Base-by-base conservation (phyloP, 2,888 invertebrate species). In the Lobophora halterata region DNA sequence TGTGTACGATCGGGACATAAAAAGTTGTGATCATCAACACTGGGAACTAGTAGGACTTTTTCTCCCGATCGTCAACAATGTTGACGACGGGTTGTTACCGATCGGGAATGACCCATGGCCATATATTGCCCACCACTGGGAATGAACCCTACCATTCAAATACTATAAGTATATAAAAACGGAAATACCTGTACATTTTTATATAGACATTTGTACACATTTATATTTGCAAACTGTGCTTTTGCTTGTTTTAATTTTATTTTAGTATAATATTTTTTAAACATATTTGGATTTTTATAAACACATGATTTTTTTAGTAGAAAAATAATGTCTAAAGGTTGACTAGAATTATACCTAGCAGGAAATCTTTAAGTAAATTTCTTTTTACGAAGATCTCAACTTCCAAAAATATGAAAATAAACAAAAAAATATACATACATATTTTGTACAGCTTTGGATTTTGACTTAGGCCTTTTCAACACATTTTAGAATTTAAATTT, bases 101-200 rank as follows among this genome's bases (percentile, higher is more conserved):
- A n/a, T n/a, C n/a, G n/a, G n/a, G n/a, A n/a, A n/a, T n/a, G n/a
- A n/a, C n/a, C n/a, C n/a, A 35, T 39, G 36, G 32, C 18, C 19
- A 25, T 24, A 5, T 31, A 39, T 40, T 30, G 42, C 42, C 44
- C 39, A 42, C 8, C 49, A 46, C 49, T 49, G 52, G 52, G 37
- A 35, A 20, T n/a, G n/a, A 20, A 11, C 5, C 23, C 35, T 23
- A 25, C 11, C 3, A 25, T 38, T 24, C 20, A 49, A 18, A 42
- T 33, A 40, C 43, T 42, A 41, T 13, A 32, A 33, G 16, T 19
- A 28, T 30, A 29, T 39, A 35, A 28, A 37, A 46, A 40, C 20
- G n/a, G 23, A 36, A 19, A 21, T 10, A 27, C 20, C 35, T 46
- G 34, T 52, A 52, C 49, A 52, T 34, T 41, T 40, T n/a, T n/a